Evolutionary conservation across 2,797 vertebrate genomes (phyloP).

Genomic region (Gobionotothen gibberifrons): DNA sequence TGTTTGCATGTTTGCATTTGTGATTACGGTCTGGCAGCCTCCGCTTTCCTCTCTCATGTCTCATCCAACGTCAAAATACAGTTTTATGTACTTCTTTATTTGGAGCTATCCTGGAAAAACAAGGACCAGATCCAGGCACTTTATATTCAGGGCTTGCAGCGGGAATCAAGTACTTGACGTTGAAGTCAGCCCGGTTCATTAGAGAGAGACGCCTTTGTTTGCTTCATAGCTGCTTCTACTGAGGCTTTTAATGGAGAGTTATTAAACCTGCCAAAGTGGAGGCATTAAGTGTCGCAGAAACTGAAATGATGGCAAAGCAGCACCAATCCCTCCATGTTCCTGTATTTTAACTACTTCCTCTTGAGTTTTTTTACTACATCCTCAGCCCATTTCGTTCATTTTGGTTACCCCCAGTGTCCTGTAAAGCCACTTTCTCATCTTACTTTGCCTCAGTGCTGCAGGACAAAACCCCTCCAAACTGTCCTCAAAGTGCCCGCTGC

Average conservation of each 20-base stretch:
- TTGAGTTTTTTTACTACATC: slow-evolving; percentile 43
- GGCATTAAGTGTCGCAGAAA: slow-evolving; percentile 18
- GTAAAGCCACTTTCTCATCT: slow-evolving; percentile 36
- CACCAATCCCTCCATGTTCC: slow-evolving; percentile 10
- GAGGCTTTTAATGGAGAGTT: slow-evolving; percentile 36
- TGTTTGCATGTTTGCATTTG: slow-evolving; percentile 83
- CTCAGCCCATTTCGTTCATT: slow-evolving; percentile 5
- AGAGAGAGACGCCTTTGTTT: slow-evolving; percentile 43
- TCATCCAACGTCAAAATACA: slow-evolving; percentile 65
- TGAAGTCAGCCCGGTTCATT: slow-evolving; percentile 42
- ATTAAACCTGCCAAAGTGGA: slow-evolving; percentile 25
- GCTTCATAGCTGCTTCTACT: slow-evolving; percentile 31
- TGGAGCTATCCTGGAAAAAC: slow-evolving; percentile 65
- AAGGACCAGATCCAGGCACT: slow-evolving; percentile 55
- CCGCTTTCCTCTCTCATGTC: slow-evolving; percentile 58
- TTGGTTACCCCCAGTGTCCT: slow-evolving; percentile 18
- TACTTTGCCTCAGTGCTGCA: slow-evolving; percentile 27
- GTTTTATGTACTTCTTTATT: slow-evolving; percentile 72
- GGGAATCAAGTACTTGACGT: slow-evolving; percentile 40
- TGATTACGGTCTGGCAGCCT: slow-evolving; percentile 78
- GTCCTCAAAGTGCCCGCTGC: slow-evolving; percentile 37
- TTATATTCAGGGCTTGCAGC: slow-evolving; percentile 53
- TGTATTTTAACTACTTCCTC: slow-evolving; percentile 52
- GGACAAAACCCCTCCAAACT: slow-evolving; percentile 44
- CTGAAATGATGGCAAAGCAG: slow-evolving; percentile 12